Evolutionary conservation across 2,797 vertebrate genomes (phyloP).

Genomic region (Dryobates pubescens): DNA sequence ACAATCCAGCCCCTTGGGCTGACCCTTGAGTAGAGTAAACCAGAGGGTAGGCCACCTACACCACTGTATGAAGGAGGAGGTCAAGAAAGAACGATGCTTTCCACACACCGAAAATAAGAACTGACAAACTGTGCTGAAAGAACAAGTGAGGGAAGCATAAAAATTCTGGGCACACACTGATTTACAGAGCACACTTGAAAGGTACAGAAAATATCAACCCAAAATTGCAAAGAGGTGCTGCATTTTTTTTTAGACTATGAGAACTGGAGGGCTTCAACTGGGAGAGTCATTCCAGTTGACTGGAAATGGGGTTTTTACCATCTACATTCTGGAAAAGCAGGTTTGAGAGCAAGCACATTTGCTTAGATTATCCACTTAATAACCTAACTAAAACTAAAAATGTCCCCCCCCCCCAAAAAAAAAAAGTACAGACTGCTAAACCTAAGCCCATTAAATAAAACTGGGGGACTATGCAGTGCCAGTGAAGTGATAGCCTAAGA

Average conservation of each 20-base stretch:
- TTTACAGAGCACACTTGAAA: constrained; percentile 65
- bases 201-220: constrained; percentile 23
- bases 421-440: background rate
- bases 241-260: background rate
- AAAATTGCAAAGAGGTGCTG: constrained; percentile 14
- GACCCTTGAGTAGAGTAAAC: background rate
- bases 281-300: background rate
- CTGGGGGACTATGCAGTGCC: background rate
- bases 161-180: constrained; percentile 30
- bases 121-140: constrained; percentile 32
- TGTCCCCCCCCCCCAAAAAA: background rate
- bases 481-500: background rate
- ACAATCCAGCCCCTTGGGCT: background rate
- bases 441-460: constrained; percentile 5
- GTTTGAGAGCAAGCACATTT: background rate
- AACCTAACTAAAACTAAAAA: background rate
- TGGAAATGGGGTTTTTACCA: background rate
- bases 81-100: background rate
- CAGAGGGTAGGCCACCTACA: background rate
- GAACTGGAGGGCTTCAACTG: constrained; percentile 2
- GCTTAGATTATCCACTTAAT: background rate
- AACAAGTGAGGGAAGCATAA: constrained; percentile 46
- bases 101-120: background rate
- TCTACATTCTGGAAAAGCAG: background rate
- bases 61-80: background rate